phyloP scores from a whole-genome alignment of 2,888 invertebrate species.

The Formica aserva region DNA sequence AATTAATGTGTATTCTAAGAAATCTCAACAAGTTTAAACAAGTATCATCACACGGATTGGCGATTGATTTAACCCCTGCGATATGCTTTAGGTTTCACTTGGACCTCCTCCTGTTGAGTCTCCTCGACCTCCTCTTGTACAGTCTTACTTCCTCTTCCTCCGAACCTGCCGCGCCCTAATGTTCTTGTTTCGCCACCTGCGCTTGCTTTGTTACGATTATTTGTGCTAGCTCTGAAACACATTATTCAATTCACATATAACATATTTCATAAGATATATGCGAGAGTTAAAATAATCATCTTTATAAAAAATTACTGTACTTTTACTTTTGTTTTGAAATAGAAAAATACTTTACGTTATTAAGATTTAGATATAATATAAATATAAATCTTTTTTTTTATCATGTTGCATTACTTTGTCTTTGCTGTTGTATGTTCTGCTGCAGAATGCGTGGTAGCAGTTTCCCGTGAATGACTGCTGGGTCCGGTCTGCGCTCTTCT shows the following conservation, averaged over 20 bases:
- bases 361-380: neutral
- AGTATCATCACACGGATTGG: neutral
- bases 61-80: slow-evolving; percentile 73
- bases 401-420: slow-evolving; percentile 68
- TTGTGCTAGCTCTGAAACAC: slow-evolving; percentile 64
- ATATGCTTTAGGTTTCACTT: slow-evolving; percentile 79
- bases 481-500: slow-evolving; percentile 90
- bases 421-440: slow-evolving; percentile 75
- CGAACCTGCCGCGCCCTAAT: slow-evolving; percentile 79
- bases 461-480: slow-evolving; percentile 85
- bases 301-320: neutral
- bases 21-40: slow-evolving; percentile 17
- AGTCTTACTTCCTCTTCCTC: slow-evolving; percentile 74
- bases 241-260: slow-evolving; percentile 39
- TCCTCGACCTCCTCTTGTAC: slow-evolving; percentile 81
- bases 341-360: neutral
- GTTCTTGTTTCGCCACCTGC: slow-evolving; percentile 72
- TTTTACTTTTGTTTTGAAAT: neutral
- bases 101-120: slow-evolving; percentile 81
- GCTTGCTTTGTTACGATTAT: slow-evolving; percentile 68
- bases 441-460: slow-evolving; percentile 70
- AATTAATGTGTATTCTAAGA: slow-evolving; percentile 28
- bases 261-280: neutral
- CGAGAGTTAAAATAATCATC: neutral
- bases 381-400: neutral